Evolutionary conservation across 1,140 invertebrate genomes (phyloP).

Genomic region (Muscidifurax raptorellus): DNA sequence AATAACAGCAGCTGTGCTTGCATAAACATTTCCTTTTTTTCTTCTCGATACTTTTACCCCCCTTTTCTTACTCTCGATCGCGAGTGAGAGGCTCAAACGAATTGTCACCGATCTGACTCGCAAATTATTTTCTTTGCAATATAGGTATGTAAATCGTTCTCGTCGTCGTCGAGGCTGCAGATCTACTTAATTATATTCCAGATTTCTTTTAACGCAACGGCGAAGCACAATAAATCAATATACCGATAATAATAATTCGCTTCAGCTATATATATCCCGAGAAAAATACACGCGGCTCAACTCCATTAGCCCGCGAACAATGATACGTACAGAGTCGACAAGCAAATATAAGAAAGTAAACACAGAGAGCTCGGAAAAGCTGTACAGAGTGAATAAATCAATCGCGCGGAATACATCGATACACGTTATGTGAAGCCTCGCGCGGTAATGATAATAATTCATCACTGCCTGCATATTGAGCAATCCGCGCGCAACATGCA

Average conservation of each 20-base stretch:
- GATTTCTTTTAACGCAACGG: too few species aligned
- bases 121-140: neutral
- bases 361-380: too few species aligned
- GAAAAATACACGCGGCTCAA: too few species aligned
- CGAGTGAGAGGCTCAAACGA: neutral
- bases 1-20: neutral
- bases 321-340: too few species aligned
- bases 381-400: slow-evolving; percentile 3
- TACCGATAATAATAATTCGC: too few species aligned
- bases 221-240: too few species aligned
- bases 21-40: slow-evolving; percentile 23
- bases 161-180: too few species aligned
- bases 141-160: too few species aligned
- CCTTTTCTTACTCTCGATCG: neutral
- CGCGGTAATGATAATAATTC: slow-evolving; percentile 11
- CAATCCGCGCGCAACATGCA: neutral
- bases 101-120: neutral
- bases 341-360: too few species aligned
- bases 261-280: too few species aligned
- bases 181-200: too few species aligned
- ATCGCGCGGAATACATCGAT: neutral
- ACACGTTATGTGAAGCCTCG: neutral
- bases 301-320: too few species aligned
- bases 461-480: slow-evolving; percentile 1
- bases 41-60: neutral